Base-by-base conservation (phyloP, 2,888 invertebrate species). In the Zeuzera pyrina region DNA sequence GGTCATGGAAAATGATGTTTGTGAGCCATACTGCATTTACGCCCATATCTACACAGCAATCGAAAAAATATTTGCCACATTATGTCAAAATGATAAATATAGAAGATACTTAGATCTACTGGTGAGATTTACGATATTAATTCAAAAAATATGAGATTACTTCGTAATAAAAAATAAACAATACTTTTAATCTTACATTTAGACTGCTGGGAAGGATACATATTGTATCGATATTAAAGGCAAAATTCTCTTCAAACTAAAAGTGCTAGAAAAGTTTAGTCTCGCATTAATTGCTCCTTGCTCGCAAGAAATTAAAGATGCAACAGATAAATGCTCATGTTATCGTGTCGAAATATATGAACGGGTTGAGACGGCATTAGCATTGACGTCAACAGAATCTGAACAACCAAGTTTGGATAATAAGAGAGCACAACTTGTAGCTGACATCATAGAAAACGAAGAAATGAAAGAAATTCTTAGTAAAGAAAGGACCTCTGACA, bases 1-100 rank as follows among this genome's bases (percentile, higher is more conserved):
- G 83, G 76, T 78, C 2, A 59, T 83, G 67, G 81, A 81, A 50
- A 81, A 71, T 35, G 81, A 83, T 45, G 56, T 77, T 3, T 77
- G 74, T 37, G 81, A 81, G 43, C 83, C 83, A 1, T 83, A 78
- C 41, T 77, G 71, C 29, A 60, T 81, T 28, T 83, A 83, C 45
- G 83, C 79, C 7, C 68, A 79, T 37, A 78, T 83, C 36, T 74
- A 73, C 36, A 83, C 83, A 12, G 77, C 78, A n/a, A 42, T 83
- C 30, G 81, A 70, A 43, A 78, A 78, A 57, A 81, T 83, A 52
- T 77, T 73, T 52, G 72, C 48, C 12, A 57, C 59, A 11, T 49
- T 83, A 27, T 68, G 70, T 33, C 76, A 81, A 55, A 81, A 81
- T 41, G 61, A 58, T 5, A 78, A 74, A 42, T 83, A 81, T 34